Percentiles rank a stretch among this genome's conserved stretches.
Evolutionary conservation across 2,113 vertebrate genomes (phyloP).

Genomic region (Ctenodactylus gundi): DNA sequence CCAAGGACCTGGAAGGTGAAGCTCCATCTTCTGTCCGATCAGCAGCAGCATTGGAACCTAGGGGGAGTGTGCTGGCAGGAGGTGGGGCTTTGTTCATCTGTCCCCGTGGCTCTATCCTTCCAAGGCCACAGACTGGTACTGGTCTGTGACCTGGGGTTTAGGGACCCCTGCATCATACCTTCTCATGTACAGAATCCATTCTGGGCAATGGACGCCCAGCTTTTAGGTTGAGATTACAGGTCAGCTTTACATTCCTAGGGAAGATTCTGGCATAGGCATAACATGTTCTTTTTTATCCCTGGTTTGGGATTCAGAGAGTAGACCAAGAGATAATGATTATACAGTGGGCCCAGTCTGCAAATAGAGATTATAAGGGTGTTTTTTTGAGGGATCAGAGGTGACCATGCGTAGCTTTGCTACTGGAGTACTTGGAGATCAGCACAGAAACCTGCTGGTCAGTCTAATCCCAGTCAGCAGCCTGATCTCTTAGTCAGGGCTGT

Average conservation of each 20-base stretch:
- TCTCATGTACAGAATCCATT: too few relatives aligned
- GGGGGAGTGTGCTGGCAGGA: too few relatives aligned
- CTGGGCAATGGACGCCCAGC: background rate
- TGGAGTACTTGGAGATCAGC: background rate
- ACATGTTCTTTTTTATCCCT: fast-evolving
- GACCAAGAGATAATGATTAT: background rate
- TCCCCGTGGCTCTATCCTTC: too few relatives aligned
- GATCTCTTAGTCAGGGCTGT: background rate
- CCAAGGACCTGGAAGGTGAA: too few relatives aligned
- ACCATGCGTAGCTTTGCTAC: background rate
- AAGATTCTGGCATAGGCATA: background rate
- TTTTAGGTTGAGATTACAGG: background rate
- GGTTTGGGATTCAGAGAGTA: background rate
- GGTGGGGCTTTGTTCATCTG: too few relatives aligned
- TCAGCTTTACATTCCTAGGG: background rate
- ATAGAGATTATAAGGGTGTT: background rate
- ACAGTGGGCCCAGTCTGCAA: fast-evolving
- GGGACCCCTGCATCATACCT: too few relatives aligned
- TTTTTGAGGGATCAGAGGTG: background rate
- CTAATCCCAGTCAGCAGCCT: background rate
- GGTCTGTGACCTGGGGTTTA: too few relatives aligned
- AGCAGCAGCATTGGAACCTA: too few relatives aligned
- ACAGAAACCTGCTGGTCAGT: background rate
- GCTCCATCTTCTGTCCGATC: too few relatives aligned
- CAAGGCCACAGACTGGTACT: too few relatives aligned